phyloP scores from a whole-genome alignment of 2,888 invertebrate genomes.

The Octodonta nipae region DNA sequence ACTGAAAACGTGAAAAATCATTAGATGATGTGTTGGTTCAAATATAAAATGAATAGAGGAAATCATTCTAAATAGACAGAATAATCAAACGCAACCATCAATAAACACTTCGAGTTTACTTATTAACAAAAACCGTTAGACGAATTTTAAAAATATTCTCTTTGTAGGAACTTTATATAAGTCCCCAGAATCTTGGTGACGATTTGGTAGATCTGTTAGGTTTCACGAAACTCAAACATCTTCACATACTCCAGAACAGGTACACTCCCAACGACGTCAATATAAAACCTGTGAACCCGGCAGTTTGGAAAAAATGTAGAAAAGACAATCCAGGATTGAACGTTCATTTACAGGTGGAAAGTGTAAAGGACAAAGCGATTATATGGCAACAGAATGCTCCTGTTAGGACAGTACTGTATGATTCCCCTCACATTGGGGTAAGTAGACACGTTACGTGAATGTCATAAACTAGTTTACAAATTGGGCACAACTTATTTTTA shows the following conservation, averaged over 20 bases:
- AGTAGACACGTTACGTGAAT: conserved; percentile 10
- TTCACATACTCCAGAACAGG: conserved; percentile 62
- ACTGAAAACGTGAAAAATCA: too few species aligned
- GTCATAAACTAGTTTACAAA: conserved; percentile 4
- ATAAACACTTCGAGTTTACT: too few species aligned
- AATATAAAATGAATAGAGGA: too few species aligned
- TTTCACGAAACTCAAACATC: conserved; percentile 48
- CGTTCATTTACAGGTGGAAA: conserved; percentile 57
- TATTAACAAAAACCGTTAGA: neutral
- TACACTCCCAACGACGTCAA: conserved; percentile 46
- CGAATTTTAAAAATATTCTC: neutral
- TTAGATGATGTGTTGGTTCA: too few species aligned
- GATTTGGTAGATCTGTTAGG: conserved; percentile 55
- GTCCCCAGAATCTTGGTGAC: conserved; percentile 63
- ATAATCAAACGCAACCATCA: too few species aligned
- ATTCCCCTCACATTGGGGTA: conserved; percentile 48
- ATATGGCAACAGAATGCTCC: conserved; percentile 59
- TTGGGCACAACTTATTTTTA: too few species aligned
- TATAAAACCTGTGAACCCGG: conserved; percentile 38
- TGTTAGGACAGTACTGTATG: conserved; percentile 50
- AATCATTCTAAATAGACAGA: too few species aligned
- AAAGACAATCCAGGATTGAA: conserved; percentile 46
- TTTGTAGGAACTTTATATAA: conserved; percentile 46
- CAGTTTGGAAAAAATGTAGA: conserved; percentile 38
- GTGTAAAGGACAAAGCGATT: conserved; percentile 43